phyloP scores from a whole-genome alignment of 1,140 invertebrate species.

The Microplitis mediator region DNA sequence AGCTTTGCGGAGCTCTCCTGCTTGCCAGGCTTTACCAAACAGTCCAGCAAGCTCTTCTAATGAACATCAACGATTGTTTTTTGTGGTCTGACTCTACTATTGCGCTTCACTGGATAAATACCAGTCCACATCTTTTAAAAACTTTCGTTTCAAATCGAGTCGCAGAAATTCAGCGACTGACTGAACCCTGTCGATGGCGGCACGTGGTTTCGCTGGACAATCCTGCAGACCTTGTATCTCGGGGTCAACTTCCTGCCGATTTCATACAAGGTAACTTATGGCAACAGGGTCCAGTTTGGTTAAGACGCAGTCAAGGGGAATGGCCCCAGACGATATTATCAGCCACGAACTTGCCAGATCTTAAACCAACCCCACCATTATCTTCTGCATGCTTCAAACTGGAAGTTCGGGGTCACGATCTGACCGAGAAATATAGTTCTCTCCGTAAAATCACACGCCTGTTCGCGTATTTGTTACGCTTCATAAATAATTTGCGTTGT shows the following conservation, averaged over 20 bases:
- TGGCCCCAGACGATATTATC: background rate
- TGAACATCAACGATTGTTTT: no score
- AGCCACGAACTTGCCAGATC: background rate
- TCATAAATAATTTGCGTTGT: background rate
- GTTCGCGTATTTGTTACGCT: background rate
- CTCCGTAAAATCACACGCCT: background rate
- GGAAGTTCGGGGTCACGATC: background rate
- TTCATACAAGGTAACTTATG: background rate
- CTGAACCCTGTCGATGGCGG: background rate
- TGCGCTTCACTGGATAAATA: no score
- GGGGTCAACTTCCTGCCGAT: background rate
- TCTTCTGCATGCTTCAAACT: no score
- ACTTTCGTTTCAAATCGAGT: background rate
- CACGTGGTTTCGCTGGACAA: background rate
- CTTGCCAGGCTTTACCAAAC: no score
- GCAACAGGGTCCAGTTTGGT: background rate
- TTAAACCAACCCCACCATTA: background rate
- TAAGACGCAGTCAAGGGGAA: background rate
- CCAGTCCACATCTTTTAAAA: background rate
- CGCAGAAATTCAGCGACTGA: background rate
- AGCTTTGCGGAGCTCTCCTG: no score
- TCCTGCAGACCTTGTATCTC: background rate
- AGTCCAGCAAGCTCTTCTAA: no score
- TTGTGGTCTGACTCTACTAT: no score
- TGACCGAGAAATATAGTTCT: background rate